These are phyloP conservation scores for Odontophorus gujanensis DNA, from an alignment of 2,113 vertebrate species.

Conservation along the genomic window DNA sequence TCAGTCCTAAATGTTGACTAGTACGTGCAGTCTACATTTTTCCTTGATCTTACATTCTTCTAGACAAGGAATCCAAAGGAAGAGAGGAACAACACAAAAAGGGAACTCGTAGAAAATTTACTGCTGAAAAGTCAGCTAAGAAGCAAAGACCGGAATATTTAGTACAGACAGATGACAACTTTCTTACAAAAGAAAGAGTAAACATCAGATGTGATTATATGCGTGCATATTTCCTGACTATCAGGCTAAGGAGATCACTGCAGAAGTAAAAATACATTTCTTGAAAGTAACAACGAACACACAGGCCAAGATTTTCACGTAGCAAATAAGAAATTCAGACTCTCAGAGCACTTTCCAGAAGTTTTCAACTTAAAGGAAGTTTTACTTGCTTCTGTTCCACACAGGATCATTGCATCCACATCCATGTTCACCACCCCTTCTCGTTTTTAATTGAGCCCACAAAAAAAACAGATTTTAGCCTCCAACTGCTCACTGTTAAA, in stretches of 20 bases:
- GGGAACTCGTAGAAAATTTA: not conserved
- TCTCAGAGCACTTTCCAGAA: not conserved
- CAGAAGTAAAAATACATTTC: not conserved
- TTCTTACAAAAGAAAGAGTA: not conserved
- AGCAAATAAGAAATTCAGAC: not conserved
- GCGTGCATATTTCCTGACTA: too few relatives aligned
- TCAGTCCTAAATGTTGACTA: not conserved
- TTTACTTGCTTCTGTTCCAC: not conserved
- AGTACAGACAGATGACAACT: not conserved
- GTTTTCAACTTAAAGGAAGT: not conserved
- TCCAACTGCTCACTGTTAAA: not conserved
- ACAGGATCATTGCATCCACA: not conserved
- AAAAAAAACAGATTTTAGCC: not conserved
- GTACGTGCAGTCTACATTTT: not conserved
- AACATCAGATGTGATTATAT: not conserved
- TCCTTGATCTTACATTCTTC: not conserved
- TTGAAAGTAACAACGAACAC: not conserved
- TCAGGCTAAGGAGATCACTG: not conserved
- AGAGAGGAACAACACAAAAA: not conserved
- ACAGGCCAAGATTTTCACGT: not conserved
- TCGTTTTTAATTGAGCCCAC: not conserved
- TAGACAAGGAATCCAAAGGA: not conserved
- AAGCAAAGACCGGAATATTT: not conserved
- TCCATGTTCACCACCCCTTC: not conserved
- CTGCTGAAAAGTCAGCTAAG: not conserved